Conservation (phyloP, 1,140 invertebrate genomes). For the Papilio xuthus region DNA sequence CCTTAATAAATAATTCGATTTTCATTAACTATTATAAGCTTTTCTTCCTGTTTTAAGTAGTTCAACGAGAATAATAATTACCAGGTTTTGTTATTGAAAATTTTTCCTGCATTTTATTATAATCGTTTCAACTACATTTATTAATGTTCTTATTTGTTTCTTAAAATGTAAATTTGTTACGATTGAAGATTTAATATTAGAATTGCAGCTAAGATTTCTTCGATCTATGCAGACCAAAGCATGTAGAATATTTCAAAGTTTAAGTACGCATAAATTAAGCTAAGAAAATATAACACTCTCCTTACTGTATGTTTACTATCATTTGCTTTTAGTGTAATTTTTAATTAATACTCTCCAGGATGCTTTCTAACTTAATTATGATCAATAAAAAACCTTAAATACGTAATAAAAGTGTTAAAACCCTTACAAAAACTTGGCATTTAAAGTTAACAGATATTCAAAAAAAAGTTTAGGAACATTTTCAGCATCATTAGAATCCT, state of each 20-base stretch:
- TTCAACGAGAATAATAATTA: background rate
- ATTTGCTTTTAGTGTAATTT: too few species aligned
- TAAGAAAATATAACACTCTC: too few species aligned
- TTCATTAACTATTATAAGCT: background rate
- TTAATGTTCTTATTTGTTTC: too few species aligned
- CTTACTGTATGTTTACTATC: background rate
- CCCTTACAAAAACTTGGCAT: background rate
- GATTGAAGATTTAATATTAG: too few species aligned
- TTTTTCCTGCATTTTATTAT: background rate
- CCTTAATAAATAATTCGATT: background rate
- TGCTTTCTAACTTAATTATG: too few species aligned
- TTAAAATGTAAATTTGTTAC: too few species aligned
- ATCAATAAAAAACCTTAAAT: background rate
- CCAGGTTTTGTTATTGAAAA: background rate
- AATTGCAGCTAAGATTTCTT: too few species aligned
- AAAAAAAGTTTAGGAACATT: slow-evolving; percentile 7
- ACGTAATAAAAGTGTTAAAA: background rate
- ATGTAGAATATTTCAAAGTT: too few species aligned
- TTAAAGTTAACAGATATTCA: background rate
- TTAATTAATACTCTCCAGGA: too few species aligned
- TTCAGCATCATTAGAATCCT: slow-evolving; percentile 8
- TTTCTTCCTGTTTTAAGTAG: background rate
- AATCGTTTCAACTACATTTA: too few species aligned
- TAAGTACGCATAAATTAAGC: too few species aligned
- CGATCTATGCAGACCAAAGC: too few species aligned